Base-by-base conservation (phyloP, 2,113 vertebrate genomes). In the Rutilus rutilus region DNA sequence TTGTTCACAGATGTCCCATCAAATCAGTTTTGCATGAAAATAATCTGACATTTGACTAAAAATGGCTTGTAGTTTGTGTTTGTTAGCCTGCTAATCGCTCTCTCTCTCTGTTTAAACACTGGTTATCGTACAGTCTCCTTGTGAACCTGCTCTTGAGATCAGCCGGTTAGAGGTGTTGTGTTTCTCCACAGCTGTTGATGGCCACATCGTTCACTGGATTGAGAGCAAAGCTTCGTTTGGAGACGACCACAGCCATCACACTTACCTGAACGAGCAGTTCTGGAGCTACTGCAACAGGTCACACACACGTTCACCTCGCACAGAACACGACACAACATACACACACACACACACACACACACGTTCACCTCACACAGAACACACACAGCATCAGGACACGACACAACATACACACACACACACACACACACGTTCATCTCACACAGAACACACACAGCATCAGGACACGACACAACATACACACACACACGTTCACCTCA, bases 241-340 rank as follows among this genome's bases (percentile, higher is more conserved):
- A 89, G 98, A 99, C 89, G 97, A 99, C 92, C 96, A 96, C 91
- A 99, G 97, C 91, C 98, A 99, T 92, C 96, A 95, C 71, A 95
- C 96, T 42, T 98, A 99, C 90, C 95, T 99, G 88, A 97, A 97
- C 62, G 98, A 99, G 90, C 98, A 99, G 91, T 99, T 99, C 93
- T 99, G 98, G 98, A 99, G 98, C 94, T 99, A 99, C 94, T 99
- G 98, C 97, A 99, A 99, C 95, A 98, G 98, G 98, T 98, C 91
- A 89, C 33, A 54, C 54, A 10, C 39, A 10, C 19, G 50, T 52
- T 52, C 62, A 30, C n/a, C 5, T 36, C 36, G 5, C 36, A 36
- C 5, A 36, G 36, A 36, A 36, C 36, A 42, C 39, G 30, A 33
- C 2, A 33, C 30, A 30, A 36, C 33, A 36, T 1, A 36, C 33